Evolutionary conservation across 2,113 vertebrate genomes (phyloP).

Genomic region (Puffinus mauretanicus): DNA sequence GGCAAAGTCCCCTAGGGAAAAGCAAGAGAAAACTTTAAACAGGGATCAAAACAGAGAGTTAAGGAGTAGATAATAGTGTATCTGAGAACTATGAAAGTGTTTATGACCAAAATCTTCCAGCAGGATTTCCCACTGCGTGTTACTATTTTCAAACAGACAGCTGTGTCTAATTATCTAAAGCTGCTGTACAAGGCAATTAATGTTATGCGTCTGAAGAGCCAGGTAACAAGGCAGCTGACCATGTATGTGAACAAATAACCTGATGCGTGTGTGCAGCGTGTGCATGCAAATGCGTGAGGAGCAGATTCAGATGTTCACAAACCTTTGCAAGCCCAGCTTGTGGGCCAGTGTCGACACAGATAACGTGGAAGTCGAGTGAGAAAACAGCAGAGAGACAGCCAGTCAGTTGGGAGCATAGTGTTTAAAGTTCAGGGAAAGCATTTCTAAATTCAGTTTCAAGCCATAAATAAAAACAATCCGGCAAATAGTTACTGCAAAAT

Average conservation of each 20-base stretch:
- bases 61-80: not conserved
- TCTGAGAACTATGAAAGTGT: not conserved
- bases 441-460: constrained; percentile 33
- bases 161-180: constrained; percentile 5
- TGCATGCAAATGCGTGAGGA: not conserved
- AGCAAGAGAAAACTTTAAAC: not conserved
- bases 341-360: not conserved
- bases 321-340: not conserved
- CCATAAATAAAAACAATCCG: not conserved
- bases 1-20: not conserved
- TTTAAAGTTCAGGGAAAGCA: not conserved
- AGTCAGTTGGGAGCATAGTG: not conserved
- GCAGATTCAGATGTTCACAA: not conserved
- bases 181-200: not conserved
- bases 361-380: not conserved
- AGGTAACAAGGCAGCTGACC: not conserved
- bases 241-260: not conserved
- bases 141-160: not conserved
- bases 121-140: not conserved
- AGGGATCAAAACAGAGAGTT: not conserved
- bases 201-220: not conserved
- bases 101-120: not conserved
- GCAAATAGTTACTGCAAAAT: not conserved
- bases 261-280: not conserved
- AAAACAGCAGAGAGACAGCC: not conserved